Conservation (phyloP, 2,113 vertebrate genomes). For the Forbesichthys agassizii region DNA sequence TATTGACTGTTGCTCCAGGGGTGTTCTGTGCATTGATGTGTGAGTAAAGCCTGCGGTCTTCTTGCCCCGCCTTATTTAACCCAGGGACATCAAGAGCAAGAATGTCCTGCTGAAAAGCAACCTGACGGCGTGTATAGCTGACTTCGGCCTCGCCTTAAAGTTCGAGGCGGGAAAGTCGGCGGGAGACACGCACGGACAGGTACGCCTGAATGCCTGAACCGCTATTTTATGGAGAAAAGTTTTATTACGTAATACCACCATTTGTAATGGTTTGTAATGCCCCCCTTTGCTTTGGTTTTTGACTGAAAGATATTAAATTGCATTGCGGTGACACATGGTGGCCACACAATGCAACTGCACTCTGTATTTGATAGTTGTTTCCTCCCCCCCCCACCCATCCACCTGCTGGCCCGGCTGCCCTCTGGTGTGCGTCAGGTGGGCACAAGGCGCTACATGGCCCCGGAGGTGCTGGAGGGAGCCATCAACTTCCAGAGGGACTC, state of each 20-base stretch:
- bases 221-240: too few species aligned
- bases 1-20: too few species aligned
- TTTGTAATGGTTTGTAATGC: too few species aligned
- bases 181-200: constrained; percentile 97
- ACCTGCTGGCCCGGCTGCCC: background rate
- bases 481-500: constrained; percentile 99
- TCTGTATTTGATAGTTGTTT: too few species aligned
- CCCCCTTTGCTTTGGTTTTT: background rate
- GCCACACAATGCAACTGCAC: too few species aligned
- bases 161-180: constrained; percentile 97
- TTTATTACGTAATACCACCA: too few species aligned
- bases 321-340: too few species aligned
- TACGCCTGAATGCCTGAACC: constrained; percentile 53
- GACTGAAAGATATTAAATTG: background rate
- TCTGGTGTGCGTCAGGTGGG: constrained; percentile 81
- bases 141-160: constrained; percentile 94
- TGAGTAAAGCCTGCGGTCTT: background rate
- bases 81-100: constrained; percentile 98
- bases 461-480: constrained; percentile 96
- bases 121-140: constrained; percentile 92
- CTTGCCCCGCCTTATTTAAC: background rate
- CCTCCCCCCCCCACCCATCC: too few species aligned
- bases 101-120: constrained; percentile 95
- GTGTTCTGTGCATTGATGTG: background rate
- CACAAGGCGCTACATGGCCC: constrained; percentile 96